A percentile compares a stretch with the other conserved stretches of the same genome.
Conservation (phyloP, 1,140 invertebrate genomes). For the Heliconius himera region DNA sequence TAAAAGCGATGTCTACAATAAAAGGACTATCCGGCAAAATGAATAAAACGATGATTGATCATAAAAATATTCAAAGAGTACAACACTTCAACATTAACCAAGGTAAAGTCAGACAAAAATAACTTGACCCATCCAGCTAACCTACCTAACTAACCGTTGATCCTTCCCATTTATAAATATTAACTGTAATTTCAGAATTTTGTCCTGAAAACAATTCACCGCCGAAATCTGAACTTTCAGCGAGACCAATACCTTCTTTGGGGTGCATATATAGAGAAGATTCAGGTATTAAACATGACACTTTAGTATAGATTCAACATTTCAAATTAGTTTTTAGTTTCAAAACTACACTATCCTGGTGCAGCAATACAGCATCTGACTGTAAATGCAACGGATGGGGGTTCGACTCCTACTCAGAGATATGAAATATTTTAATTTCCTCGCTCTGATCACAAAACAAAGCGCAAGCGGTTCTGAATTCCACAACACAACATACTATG, state of each 20-base stretch:
- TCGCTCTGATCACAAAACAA: no score
- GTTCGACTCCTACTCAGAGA: no score
- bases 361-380: no score
- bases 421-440: no score
- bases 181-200: conserved; percentile 43
- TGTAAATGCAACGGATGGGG: no score
- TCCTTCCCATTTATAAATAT: neutral
- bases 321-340: no score
- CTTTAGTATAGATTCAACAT: neutral
- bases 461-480: no score
- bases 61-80: conserved; percentile 52
- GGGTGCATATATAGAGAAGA: conserved; percentile 48
- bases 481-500: no score
- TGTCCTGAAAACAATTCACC: conserved; percentile 31
- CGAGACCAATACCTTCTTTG: conserved; percentile 55
- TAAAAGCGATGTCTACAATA: conserved; percentile 1
- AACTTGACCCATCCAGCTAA: no score
- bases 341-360: no score
- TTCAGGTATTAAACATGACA: conserved; percentile 3
- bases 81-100: conserved; percentile 47
- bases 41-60: conserved; percentile 24
- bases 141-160: no score
- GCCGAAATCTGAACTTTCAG: conserved; percentile 44
- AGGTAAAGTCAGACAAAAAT: conserved; percentile 37
- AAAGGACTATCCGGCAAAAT: neutral